Conservation (phyloP, 2,113 vertebrate genomes). For the Macaca nemestrina region DNA sequence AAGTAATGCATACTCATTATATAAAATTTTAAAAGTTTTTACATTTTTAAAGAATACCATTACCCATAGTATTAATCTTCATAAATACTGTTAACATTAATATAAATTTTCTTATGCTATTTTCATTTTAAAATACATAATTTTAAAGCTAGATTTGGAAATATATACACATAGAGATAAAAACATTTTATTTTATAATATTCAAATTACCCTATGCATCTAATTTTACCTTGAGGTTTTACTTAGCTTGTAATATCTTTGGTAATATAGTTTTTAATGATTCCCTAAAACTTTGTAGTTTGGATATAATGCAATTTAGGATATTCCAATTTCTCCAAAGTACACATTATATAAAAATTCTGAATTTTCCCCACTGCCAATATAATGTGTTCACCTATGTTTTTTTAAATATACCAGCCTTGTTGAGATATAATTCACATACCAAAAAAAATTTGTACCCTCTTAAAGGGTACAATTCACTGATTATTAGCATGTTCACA, state of each 20-base stretch:
- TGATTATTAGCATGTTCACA: not conserved
- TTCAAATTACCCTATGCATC: not conserved
- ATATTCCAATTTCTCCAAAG: not conserved
- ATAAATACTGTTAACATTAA: not conserved
- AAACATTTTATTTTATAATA: not conserved
- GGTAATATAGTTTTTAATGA: not conserved
- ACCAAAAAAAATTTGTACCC: not conserved
- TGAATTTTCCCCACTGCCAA: not conserved
- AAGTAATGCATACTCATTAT: not conserved
- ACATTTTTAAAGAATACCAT: not conserved
- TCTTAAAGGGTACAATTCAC: not conserved
- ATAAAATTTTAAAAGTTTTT: not conserved
- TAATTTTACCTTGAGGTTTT: constrained; percentile 11
- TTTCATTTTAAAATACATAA: not conserved
- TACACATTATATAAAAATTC: not conserved
- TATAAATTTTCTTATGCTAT: not conserved
- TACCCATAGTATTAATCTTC: not conserved
- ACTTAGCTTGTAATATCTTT: not conserved
- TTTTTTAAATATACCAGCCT: not conserved
- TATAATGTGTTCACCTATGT: not conserved
- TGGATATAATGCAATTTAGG: not conserved
- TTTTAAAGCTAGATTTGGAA: not conserved
- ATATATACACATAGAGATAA: not conserved
- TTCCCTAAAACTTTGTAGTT: not conserved
- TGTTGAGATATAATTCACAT: not conserved